phyloP scores from a whole-genome alignment of 23 tunicate genomes.

The Ciona savignyi region DNA sequence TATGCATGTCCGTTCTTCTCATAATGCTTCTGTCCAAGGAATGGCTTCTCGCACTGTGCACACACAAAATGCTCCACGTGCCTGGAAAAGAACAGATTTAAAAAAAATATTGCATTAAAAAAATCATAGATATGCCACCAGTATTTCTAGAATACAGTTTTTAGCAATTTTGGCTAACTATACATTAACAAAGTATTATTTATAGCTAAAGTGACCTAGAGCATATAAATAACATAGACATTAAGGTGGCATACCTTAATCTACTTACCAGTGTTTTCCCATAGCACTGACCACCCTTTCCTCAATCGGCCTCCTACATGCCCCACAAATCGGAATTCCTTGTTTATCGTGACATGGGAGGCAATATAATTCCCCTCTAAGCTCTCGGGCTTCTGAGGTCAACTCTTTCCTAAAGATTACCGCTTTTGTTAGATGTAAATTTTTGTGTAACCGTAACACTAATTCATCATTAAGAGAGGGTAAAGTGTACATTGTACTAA shows the following conservation, averaged over 20 bases:
- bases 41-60: conserved; percentile 97
- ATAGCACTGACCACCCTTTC: conserved; percentile 95
- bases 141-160: too few relatives aligned
- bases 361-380: conserved; percentile 89
- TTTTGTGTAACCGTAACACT: too few relatives aligned
- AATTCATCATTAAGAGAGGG: too few relatives aligned
- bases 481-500: too few relatives aligned
- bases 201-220: too few relatives aligned
- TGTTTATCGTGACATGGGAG: conserved; percentile 99
- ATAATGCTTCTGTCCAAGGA: conserved; percentile 90
- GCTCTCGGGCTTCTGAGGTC: conserved; percentile 87
- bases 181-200: too few relatives aligned
- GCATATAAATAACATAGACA: too few relatives aligned
- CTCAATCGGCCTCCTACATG: conserved; percentile 96
- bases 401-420: conserved; percentile 63
- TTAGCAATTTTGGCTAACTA: too few relatives aligned
- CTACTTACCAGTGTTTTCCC: conserved; percentile 97
- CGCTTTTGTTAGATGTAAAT: too few relatives aligned
- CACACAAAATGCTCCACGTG: conserved; percentile 99
- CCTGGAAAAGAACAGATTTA: conserved; percentile 49
- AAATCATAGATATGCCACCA: too few relatives aligned
- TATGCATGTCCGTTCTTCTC: conserved; percentile 84
- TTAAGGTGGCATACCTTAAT: too few relatives aligned
- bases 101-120: too few relatives aligned
- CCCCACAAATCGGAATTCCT: conserved; percentile 99